Evolutionary conservation across 2,797 vertebrate species (phyloP), one percentile per base, ranked within the genome.

Genomic region (Helostoma temminkii): DNA sequence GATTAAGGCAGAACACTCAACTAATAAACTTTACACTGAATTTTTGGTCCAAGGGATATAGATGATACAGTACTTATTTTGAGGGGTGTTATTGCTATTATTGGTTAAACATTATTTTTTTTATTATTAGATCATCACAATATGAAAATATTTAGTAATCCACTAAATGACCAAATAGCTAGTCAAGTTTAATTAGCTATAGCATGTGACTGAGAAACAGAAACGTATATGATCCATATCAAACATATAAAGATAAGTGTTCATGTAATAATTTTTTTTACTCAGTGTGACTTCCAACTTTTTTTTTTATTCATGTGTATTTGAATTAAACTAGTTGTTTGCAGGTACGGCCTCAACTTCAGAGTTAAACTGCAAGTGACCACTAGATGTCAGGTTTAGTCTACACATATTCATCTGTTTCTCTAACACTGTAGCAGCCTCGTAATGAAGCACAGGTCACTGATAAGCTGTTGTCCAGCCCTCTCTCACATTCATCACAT

Each of bases 311-410:
- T 43, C 5, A 9, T 32, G 26, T 49, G 24, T 1, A 25, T 56
- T 32, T 36, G 1, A 65, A 45, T 10, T 30, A 4, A 9, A 49
- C 28, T 34, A 25, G 2, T 3, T 14, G 58, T 59, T 60, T 53
- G 14, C 3, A 52, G 5, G 1, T 0, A 28, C 8, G 53, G 21
- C 21, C 32, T 6, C 24, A 36, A 9, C 30, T 28, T 45, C 26
- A 26, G 12, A 39, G 43, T 57, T 2, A 45, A 28, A 79, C 42
- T 14, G 11, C 10, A 30, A 32, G 0, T 69, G 48, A 70, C 88
- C 92, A 89, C 91, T 87, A 91, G 92, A 84, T 89, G 91, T 81
- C 90, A 89, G 77, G 6, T 58, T 18, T 77, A 61, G 61, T 77
- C 76, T 76, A 84, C n/a, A 30, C 8, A 62, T 82, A 39, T 22